Percentiles rank a stretch among this genome's conserved stretches.
Evolutionary conservation across 2,797 vertebrate species (phyloP).

Genomic region (Pipistrellus pipistrellus): DNA sequence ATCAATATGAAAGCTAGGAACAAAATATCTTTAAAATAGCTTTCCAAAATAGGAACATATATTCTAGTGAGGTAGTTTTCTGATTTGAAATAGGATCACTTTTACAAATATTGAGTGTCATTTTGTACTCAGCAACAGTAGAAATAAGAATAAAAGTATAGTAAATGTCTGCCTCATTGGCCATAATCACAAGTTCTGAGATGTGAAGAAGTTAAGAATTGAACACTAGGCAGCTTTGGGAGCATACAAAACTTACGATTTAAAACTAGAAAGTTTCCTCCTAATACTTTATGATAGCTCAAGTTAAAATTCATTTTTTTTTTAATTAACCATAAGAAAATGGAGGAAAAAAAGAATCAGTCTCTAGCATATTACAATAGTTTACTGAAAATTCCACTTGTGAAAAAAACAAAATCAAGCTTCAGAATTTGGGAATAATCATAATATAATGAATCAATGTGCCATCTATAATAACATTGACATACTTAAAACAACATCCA

Average conservation of each 20-base stretch:
- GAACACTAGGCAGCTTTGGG: conserved; percentile 41
- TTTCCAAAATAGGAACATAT: conserved; percentile 67
- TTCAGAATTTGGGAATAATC: conserved; percentile 4
- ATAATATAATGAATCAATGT: neutral
- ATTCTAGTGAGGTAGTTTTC: conserved; percentile 49
- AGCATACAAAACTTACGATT: conserved; percentile 63
- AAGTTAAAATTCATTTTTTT: conserved; percentile 24
- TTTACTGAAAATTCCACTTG: conserved; percentile 44
- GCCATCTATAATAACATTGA: neutral
- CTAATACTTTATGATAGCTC: conserved; percentile 37
- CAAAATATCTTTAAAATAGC: conserved; percentile 64
- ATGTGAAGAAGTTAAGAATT: conserved; percentile 66
- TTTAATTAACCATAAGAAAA: conserved; percentile 54
- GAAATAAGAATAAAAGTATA: conserved; percentile 34
- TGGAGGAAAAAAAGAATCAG: neutral
- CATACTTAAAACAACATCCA: conserved; percentile 2
- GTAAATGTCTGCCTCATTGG: conserved; percentile 48
- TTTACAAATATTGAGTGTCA: conserved; percentile 57
- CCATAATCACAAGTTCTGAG: conserved; percentile 46
- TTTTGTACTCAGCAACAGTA: conserved; percentile 57
- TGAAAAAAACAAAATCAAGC: conserved; percentile 69
- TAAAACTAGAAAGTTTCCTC: conserved; percentile 60
- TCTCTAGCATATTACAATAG: conserved; percentile 10
- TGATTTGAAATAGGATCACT: conserved; percentile 55
- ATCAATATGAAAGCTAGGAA: conserved; percentile 68